Evolutionary conservation across 2,113 vertebrate genomes (phyloP), one percentile per base, ranked within the genome.

Genomic region (Clarias magur): DNA sequence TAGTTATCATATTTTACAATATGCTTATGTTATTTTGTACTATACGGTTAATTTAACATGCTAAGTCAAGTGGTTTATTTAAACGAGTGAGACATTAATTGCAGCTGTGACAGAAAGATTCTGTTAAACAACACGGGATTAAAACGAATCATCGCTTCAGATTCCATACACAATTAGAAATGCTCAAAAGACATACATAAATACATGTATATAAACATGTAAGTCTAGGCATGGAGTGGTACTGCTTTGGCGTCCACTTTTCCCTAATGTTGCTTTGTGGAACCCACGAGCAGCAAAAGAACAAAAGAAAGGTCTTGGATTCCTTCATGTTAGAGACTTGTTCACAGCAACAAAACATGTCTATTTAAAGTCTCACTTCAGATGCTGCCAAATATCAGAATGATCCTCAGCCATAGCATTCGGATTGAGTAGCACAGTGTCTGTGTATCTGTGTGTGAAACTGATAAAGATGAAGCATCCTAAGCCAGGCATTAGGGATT

Each of bases 391-490:
- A 54, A 54, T 25, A 54, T 54, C 48, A 27, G 73, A 54, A 78
- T 16, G 23, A 27, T 78, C 30, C 30, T n/a, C 56, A 60, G 21
- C 13, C 34, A 63, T 30, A 63, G 56, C 21, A 19, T 62, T 30
- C 42, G 34, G 72, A 62, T 63, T 62, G 23, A 42, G 56, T 1
- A 75, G 68, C 21, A 48, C 57, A 4, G 15, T 60, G 27, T 63
- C 42, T 48, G 59, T 62, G 80, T 42, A 4, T 81, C 17, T 82
- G 30, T 82, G 81, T 67, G 81, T 82, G 38, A 48, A 75, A 75
- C 38, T 75, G 72, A 75, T 75, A 75, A 75, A 75, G 38, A 75
- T 75, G 56, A 84, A 23, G n/a, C 3, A 23, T n/a, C 75, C 12
- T 56, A n/a, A 54, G 15, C 73, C 73, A 54, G 23, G 12, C 48